Percentiles rank a stretch among this genome's conserved stretches.
These are phyloP conservation scores for Mormyrops boulengeri DNA, from an alignment of 2,797 vertebrate species.

Conservation along the genomic window DNA sequence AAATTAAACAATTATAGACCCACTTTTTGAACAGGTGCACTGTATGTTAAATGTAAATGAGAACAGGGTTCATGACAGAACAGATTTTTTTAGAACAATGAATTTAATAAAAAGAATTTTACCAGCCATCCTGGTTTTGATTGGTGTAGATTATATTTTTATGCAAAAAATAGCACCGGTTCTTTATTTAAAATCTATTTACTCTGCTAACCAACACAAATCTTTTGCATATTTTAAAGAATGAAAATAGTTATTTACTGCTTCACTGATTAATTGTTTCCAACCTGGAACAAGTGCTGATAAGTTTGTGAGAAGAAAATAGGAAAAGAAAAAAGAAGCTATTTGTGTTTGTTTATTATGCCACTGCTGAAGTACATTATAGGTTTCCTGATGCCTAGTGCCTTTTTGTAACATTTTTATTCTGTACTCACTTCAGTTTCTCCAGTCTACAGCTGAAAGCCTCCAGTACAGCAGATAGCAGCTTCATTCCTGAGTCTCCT, in stretches of 20 bases:
- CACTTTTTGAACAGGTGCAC: background rate
- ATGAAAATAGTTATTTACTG: too few relatives aligned
- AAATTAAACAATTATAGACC: background rate
- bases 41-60: background rate
- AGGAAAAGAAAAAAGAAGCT: background rate
- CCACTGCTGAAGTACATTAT: background rate
- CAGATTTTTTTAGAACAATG: background rate
- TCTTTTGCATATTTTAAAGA: too few relatives aligned
- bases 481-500: background rate
- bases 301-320: background rate
- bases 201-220: too few relatives aligned
- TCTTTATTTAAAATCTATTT: background rate
- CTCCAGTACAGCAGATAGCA: too few relatives aligned
- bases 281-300: too few relatives aligned
- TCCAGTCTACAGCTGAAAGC: too few relatives aligned
- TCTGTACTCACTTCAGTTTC: background rate
- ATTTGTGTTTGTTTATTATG: background rate
- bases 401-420: background rate
- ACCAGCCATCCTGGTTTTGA: background rate
- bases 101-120: background rate
- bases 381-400: background rate
- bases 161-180: background rate
- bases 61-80: background rate
- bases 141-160: background rate
- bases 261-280: background rate